Evolutionary conservation across 2,797 vertebrate species (phyloP).

Genomic region (Hyperoplus lanceolatus): DNA sequence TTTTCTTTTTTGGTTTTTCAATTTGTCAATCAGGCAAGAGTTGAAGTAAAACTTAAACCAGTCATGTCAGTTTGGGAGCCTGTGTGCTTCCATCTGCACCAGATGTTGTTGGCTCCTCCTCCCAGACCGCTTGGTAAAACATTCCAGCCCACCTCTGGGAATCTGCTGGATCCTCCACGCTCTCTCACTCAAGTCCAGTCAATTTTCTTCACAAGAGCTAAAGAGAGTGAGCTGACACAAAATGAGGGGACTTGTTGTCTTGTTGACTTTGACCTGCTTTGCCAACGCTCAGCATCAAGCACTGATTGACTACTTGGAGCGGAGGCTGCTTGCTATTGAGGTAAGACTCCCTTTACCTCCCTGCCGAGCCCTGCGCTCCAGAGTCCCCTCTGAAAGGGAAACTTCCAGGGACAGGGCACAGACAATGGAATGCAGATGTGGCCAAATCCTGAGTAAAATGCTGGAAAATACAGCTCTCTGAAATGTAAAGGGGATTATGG

Average conservation of each 20-base stretch:
- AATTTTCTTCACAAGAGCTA: slow-evolving; percentile 38
- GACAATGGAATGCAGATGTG: slow-evolving; percentile 82
- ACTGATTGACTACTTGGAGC: slow-evolving; percentile 96
- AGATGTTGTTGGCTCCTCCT: slow-evolving; percentile 87
- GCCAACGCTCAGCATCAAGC: slow-evolving; percentile 90
- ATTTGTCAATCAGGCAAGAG: slow-evolving; percentile 13
- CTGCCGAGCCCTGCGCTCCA: slow-evolving; percentile 71
- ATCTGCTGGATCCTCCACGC: slow-evolving; percentile 71
- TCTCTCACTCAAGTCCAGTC: slow-evolving; percentile 59
- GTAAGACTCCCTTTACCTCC: slow-evolving; percentile 84
- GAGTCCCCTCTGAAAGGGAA: slow-evolving; percentile 64
- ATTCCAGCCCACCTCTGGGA: slow-evolving; percentile 86
- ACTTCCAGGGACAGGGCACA: slow-evolving; percentile 68
- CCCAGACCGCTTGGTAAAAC: slow-evolving; percentile 81
- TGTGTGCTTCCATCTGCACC: slow-evolving; percentile 65
- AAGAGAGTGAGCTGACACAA: slow-evolving; percentile 58
- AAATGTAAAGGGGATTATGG: slow-evolving; percentile 14
- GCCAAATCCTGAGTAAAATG: slow-evolving; percentile 58
- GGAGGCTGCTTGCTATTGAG: slow-evolving; percentile 93
- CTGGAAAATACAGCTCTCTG: slow-evolving; percentile 50
- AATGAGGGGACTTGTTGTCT: slow-evolving; percentile 83
- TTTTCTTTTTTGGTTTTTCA: not conserved
- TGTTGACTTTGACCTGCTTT: slow-evolving; percentile 84
- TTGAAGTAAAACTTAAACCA: slow-evolving; percentile 3
- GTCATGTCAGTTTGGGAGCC: slow-evolving; percentile 35